Percentiles rank a stretch among this genome's conserved stretches.
These are phyloP conservation scores for Diarsia dahlii DNA, from an alignment of 2,888 invertebrate genomes.

Conservation along the genomic window DNA sequence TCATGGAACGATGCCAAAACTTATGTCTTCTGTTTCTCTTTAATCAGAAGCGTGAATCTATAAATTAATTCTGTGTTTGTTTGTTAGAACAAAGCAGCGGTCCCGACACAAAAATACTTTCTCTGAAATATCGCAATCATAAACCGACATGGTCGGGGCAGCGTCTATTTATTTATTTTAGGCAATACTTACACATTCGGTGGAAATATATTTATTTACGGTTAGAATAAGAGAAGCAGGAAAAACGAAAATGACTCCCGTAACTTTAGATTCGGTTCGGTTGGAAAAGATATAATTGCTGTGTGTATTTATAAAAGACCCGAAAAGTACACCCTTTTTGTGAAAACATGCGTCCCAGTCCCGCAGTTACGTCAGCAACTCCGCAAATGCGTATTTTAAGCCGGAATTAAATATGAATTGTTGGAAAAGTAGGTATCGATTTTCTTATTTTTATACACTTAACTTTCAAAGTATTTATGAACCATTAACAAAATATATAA, in stretches of 20 bases:
- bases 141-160: constrained; percentile 73
- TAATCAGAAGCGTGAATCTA: constrained; percentile 73
- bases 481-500: constrained; percentile 7
- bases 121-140: constrained; percentile 81
- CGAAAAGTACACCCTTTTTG: constrained; percentile 43
- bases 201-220: constrained; percentile 77
- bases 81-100: constrained; percentile 73
- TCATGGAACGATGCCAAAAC: constrained; percentile 72
- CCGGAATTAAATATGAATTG: constrained; percentile 47
- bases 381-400: constrained; percentile 23
- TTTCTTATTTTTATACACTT: constrained; percentile 40
- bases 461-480: constrained; percentile 19
- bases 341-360: constrained; percentile 18
- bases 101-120: constrained; percentile 81
- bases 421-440: constrained; percentile 26
- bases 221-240: constrained; percentile 31
- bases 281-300: constrained; percentile 45
- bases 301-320: constrained; percentile 46
- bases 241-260: constrained; percentile 15
- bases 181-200: constrained; percentile 65
- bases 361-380: constrained; percentile 3
- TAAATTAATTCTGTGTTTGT: constrained; percentile 76
- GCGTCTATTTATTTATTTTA: constrained; percentile 80
- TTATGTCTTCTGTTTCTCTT: constrained; percentile 73
- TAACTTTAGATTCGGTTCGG: constrained; percentile 22